These are phyloP conservation scores for Scaptomyza reducta DNA, from an alignment of 2,888 invertebrate genomes.

Conservation along the genomic window DNA sequence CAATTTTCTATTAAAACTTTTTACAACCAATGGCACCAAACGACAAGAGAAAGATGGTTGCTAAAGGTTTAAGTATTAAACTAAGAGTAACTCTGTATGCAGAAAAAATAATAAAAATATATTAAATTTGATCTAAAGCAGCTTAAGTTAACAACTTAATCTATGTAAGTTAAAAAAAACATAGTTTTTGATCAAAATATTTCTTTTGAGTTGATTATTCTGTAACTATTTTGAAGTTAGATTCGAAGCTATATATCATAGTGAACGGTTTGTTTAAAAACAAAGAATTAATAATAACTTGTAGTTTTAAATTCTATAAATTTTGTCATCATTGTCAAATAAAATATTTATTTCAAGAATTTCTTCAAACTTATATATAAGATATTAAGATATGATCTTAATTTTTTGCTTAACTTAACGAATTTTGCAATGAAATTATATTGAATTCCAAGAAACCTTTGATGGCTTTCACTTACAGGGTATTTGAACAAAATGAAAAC, in stretches of 20 bases:
- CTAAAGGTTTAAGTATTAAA: not conserved
- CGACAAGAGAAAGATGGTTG: slow-evolving; percentile 10
- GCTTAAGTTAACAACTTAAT: not conserved
- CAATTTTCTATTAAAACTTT: slow-evolving; percentile 79
- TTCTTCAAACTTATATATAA: no score
- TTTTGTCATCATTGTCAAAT: no score
- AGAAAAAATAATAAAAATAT: not conserved
- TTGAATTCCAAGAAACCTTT: not conserved
- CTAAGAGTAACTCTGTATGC: slow-evolving; percentile 1
- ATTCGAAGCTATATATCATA: no score
- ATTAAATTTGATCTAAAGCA: not conserved
- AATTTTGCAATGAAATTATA: not conserved
- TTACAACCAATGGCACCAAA: slow-evolving; percentile 36
- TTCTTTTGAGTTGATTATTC: no score
- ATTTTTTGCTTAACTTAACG: not conserved
- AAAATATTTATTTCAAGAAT: no score
- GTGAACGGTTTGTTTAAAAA: no score
- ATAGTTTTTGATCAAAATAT: no score
- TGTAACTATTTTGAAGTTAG: no score
- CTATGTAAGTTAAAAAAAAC: not conserved
- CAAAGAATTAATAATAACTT: no score
- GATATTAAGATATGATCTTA: no score
- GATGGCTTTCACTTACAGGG: slow-evolving; percentile 17
- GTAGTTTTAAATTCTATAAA: no score
- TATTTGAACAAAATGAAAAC: slow-evolving; percentile 23